Base-by-base conservation (phyloP, 2,113 vertebrate genomes). In the Microtus richardsoni region DNA sequence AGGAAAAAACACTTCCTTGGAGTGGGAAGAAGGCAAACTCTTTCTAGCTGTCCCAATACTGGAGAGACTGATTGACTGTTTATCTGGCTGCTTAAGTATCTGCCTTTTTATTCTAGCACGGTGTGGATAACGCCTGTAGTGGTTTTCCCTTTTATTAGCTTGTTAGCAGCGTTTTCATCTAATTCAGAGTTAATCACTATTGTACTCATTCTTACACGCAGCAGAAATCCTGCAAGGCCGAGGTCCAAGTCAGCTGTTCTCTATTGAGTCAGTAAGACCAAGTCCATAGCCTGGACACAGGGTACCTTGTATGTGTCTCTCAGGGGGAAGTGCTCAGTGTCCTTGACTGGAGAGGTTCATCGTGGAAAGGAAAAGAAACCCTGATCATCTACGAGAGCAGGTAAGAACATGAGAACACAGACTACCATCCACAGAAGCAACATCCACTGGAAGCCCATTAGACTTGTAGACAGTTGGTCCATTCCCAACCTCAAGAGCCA, bases 1-100 rank as follows among this genome's bases (percentile, higher is more conserved):
- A 54, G 44, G 41, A 95, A 82, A 49, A 91, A 75, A 89, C 22
- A 30, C 10, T 30, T 84, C 33, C 21, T 94, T 30, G 85, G 39
- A 62, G 0, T 36, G 21, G 28, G 4, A 93, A 64, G 71, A 91
- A 85, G 6, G 66, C 74, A 70, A 49, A 86, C 52, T 89, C 39
- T 90, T 82, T 70, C 33, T 16, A 2, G 16, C 19, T 24, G 17
- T 71, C 64, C 30, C 16, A 41, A 2, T 52, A 44, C 58, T 68
- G 36, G 58, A 41, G 62, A 64, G 33, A 75, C 26, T 1, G 0
- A 19, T 88, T 88, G n/a, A 14, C 30, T 54, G 19, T n/a, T 95
- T 84, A 28, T 73, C 41, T 58, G 90, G 70, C 0, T 36, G 19
- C 39, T 49, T 93, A 2, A 68, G 58, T 11, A n/a, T 93, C 39